Conservation (phyloP, 2,797 vertebrate genomes). For the Ceryle rudis region DNA sequence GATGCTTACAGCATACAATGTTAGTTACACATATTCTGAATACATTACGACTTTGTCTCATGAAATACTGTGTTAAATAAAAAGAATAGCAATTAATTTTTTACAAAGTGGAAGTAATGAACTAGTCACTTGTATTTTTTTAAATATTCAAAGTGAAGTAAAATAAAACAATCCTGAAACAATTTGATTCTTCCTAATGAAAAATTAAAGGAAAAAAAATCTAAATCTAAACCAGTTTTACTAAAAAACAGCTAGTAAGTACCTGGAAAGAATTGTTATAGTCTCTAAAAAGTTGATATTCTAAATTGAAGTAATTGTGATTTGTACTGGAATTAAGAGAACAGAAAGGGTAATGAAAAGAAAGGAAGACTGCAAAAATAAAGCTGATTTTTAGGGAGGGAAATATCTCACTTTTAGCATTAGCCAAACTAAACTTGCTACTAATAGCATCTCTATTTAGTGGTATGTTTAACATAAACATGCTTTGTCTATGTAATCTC, state of each 20-base stretch:
- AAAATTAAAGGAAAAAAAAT: neutral
- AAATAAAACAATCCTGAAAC: neutral
- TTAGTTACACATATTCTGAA: neutral
- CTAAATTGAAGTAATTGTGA: neutral
- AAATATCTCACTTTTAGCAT: neutral
- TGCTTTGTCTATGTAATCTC: fast-evolving
- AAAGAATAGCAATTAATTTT: neutral
- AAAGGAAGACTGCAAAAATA: neutral
- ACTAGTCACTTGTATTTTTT: neutral
- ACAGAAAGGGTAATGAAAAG: neutral
- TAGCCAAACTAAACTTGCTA: neutral
- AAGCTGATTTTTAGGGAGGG: neutral
- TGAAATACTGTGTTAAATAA: neutral
- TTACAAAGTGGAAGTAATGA: neutral
- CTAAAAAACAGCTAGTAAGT: neutral
- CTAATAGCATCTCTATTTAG: fast-evolving
- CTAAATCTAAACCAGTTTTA: neutral
- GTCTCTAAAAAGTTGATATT: neutral
- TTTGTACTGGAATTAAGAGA: neutral
- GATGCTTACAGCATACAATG: neutral
- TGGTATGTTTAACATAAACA: neutral
- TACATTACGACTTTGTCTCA: neutral
- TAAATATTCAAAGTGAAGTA: neutral
- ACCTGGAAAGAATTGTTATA: neutral
- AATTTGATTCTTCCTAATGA: neutral